Evolutionary conservation across 2,797 vertebrate species (phyloP), one percentile per base, ranked within the genome.

Genomic region (Sebastes aleutianus): DNA sequence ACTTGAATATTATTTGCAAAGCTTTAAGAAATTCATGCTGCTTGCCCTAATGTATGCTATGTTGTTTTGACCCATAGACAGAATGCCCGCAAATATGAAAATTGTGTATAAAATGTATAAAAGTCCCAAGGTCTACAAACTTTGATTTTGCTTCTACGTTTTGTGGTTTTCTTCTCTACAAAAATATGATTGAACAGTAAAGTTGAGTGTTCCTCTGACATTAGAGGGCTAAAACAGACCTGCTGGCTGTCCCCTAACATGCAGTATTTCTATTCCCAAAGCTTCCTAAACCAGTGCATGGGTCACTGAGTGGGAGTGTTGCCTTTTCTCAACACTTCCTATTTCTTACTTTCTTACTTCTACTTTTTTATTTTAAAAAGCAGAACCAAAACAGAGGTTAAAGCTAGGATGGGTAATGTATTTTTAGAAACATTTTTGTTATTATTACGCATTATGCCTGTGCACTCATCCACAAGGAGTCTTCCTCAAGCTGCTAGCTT

Each of bases 281-380:
- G n/a, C 67, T n/a, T 56, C 43, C 65, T 59, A 20, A 74, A 80
- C 27, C n/a, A 76, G 75, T 14, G 18, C 61, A 71, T n/a, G 9
- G 63, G 64, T 74, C 50, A 75, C 39, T 47, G 57, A 39, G 67
- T 61, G 63, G 71, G 24, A 68, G 34, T 22, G 6, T 12, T 57
- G 29, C 20, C 22, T 58, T 70, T 65, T 66, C 47, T 29, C 12
- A 57, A 67, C 34, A 50, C 32, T 14, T 54, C 58, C 64, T 59
- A n/a, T 50, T 50, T 50, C 8, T 47, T 47, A 47, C 43, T 50
- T 54, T 54, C 53, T 22, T 54, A 54, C 47, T 47, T 47, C 43
- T 47, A 50, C 18, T 50, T 50, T 50, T 20, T 50, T 20, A 50
- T 20, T 50, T 50, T 50, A 20, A 72, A 72, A 73, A 76, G 32